phyloP scores from a whole-genome alignment of 2,797 vertebrate species.

The Rhodeus uyekii region DNA sequence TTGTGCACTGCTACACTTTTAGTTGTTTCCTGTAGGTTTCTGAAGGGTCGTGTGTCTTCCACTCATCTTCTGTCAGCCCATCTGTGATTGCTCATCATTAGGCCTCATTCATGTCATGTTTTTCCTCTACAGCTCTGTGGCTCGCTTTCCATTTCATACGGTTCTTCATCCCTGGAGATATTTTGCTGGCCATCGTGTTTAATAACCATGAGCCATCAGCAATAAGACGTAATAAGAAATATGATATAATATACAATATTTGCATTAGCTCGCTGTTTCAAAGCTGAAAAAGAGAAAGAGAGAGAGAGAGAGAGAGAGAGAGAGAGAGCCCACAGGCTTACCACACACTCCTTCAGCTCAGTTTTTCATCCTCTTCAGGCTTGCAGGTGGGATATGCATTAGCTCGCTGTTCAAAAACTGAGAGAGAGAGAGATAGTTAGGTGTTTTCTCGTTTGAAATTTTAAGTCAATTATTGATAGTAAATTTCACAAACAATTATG shows the following conservation, averaged over 20 bases:
- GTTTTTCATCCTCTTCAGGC: neutral
- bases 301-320: neutral
- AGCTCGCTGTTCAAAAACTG: too few relatives aligned
- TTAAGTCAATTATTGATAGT: neutral
- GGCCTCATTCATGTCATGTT: neutral
- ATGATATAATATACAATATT: neutral
- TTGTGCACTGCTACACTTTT: neutral
- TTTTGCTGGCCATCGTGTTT: neutral
- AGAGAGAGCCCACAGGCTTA: neutral
- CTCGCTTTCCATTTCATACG: neutral
- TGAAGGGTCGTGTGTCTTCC: neutral
- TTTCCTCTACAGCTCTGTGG: neutral
- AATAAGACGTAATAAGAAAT: neutral
- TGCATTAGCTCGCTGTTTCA: neutral
- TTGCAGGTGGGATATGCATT: neutral
- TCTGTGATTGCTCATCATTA: constrained; percentile 22
- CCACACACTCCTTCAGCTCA: neutral
- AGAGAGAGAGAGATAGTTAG: too few relatives aligned
- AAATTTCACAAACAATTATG: neutral
- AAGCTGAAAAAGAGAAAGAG: neutral
- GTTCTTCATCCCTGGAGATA: neutral
- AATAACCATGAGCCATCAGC: neutral
- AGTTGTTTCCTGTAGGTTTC: neutral
- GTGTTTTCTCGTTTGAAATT: too few relatives aligned
- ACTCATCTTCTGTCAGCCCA: neutral